Conservation (phyloP, 2,113 vertebrate species). For the Turnix velox region DNA sequence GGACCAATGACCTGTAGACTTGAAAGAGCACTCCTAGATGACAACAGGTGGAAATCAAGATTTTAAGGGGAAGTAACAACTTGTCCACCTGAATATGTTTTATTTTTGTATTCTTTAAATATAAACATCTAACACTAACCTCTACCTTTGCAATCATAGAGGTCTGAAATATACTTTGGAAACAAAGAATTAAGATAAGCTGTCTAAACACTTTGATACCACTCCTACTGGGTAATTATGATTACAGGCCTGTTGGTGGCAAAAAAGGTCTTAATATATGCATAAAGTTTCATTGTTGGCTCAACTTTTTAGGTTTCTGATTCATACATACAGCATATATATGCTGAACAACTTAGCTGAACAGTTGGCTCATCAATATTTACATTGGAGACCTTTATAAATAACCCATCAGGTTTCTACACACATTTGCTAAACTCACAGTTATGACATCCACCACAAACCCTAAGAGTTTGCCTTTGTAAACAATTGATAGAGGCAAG, state of each 20-base stretch:
- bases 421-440: background rate
- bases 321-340: background rate
- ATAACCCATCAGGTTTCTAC: slow-evolving; percentile 23
- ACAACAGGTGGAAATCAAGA: background rate
- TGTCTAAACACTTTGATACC: background rate
- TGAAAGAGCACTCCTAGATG: background rate
- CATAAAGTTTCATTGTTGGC: background rate
- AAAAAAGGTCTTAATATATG: background rate
- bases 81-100: background rate
- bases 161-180: background rate
- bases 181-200: background rate
- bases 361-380: slow-evolving; percentile 51
- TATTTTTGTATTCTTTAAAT: background rate
- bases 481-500: background rate
- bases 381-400: slow-evolving; percentile 27
- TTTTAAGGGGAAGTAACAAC: background rate
- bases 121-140: too few species aligned
- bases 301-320: background rate
- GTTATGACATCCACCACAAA: background rate
- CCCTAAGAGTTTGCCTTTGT: background rate
- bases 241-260: background rate
- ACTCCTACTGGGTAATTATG: background rate
- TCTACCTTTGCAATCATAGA: background rate
- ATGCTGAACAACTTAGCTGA: background rate
- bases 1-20: background rate